Evolutionary conservation across 2,113 vertebrate species (phyloP), one percentile per base, ranked within the genome.

Genomic region (Kryptolebias marmoratus): DNA sequence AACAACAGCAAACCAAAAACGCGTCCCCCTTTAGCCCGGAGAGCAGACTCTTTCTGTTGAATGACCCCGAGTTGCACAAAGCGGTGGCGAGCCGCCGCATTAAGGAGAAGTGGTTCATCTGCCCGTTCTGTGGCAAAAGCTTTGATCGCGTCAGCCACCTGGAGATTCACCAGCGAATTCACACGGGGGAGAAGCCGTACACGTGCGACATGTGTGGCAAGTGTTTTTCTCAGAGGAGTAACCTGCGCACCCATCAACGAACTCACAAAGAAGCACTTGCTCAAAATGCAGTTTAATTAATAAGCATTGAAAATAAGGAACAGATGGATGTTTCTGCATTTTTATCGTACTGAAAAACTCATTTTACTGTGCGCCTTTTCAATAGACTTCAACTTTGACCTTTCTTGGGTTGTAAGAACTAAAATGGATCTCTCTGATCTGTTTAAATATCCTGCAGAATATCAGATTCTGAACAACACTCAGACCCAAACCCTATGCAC

Each of bases 61-160:
- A 83, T 0, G 82, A 86, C 11, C 66, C 75, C 0, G 73, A 82
- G 64, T 8, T 81, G 48, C 77, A 85, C 11, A 89, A 86, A 44
- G 54, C 73, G 0, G 71, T 68, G 27, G 80, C 74, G 0, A 71
- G 73, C 2, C 69, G 76, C 0, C 81, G 82, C 6, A 75, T 88
- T 1, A 88, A 80, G 58, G 94, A 94, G 69, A 93, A 93, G 30
- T 93, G 93, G 90, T 94, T 90, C 81, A 93, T 94, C 55, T 94
- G 94, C 50, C 91, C 90, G 0, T 94, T 90, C 82, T 94, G 94
- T 0, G 94, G 94, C 22, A 94, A 94, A 16, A 94, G 93, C 76
- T 94, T 94, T 1, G 93, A 94, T 47, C 93, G 94, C 1, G 68
- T 90, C 81, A 94, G 93, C 81, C 93, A 94, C 45, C 88, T 94